Evolutionary conservation across 2,888 invertebrate genomes (phyloP), one percentile per base, ranked within the genome.

Genomic region (Slavum lentiscoides): DNA sequence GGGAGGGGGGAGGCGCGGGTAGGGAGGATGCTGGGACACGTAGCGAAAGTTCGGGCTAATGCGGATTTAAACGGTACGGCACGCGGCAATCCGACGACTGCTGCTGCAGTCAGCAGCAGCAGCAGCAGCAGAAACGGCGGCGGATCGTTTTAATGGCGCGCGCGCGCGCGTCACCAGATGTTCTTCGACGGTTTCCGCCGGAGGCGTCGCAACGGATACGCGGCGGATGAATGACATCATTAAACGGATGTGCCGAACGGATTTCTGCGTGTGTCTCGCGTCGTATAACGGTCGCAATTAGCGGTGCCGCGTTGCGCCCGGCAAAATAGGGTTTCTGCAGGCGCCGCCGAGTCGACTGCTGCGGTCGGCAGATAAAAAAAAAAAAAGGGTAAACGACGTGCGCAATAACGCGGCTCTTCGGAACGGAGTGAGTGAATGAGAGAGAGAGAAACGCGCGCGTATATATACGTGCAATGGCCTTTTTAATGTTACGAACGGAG

Each of bases 211-310:
- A n/a, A 19, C 37, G 39, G 15, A 17, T 23, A 58, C 58, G 69
- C 19, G 49, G 4, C 61, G 30, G 30, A 30, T 30, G 30, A 61
- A 73, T 69, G 68, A 76, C 76, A 76, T 76, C 76, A 69, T 76
- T 69, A 76, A 76, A 74, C 74, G 74, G 74, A 67, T 49, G 61
- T 30, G 76, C 76, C 68, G 59, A 53, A 70, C 30, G 77, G 39
- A 39, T 55, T 37, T n/a, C 49, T 30, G 30, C 30, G 30, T 30
- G 30, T 30, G 30, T 30, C 30, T 30, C 30, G n/a, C 30, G n/a
- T 64, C 61, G 55, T 69, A n/a, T n/a, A 77, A 77, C 77, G 61
- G 77, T 55, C 70, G 70, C 77, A 77, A 77, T 77, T 77, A 77
- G 77, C 70, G 23, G 43, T 30, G 39, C 30, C 70, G 77, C 70